These are phyloP conservation scores for Salvelinus alpinus DNA, from an alignment of 2,113 vertebrate species.

Conservation along the genomic window DNA sequence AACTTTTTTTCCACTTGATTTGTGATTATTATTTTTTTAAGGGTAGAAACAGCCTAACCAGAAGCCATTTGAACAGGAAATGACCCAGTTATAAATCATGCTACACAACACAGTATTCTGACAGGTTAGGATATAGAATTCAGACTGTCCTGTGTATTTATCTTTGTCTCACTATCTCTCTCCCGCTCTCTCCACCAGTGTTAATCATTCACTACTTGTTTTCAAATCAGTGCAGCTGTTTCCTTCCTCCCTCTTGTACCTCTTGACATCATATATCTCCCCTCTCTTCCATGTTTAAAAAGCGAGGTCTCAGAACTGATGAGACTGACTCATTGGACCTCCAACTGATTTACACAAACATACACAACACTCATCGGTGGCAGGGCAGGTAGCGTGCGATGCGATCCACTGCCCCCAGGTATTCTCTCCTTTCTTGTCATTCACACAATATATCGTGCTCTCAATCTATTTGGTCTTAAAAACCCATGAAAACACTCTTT, in stretches of 20 bases:
- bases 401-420: conserved; percentile 45
- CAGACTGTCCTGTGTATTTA: not conserved
- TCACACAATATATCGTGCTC: conserved; percentile 50
- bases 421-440: conserved; percentile 39
- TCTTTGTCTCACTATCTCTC: not conserved
- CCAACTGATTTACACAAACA: conserved; percentile 24
- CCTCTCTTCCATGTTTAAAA: conserved; percentile 36
- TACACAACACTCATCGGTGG: not conserved
- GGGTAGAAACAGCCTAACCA: too few species aligned
- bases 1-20: too few species aligned
- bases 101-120: too few species aligned
- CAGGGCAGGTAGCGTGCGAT: not conserved
- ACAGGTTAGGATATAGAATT: too few species aligned
- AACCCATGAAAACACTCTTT: conserved; percentile 58
- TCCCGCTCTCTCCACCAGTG: conserved; percentile 24
- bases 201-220: conserved; percentile 30
- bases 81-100: too few species aligned
- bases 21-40: too few species aligned
- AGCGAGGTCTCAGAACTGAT: conserved; percentile 27
- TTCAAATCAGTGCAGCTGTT: conserved; percentile 1
- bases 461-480: conserved; percentile 59
- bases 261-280: conserved; percentile 33
- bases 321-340: conserved; percentile 29
- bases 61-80: too few species aligned
- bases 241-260: conserved; percentile 7